Evolutionary conservation across 2,888 invertebrate genomes (phyloP).

Genomic region (Pollenia labialis): DNA sequence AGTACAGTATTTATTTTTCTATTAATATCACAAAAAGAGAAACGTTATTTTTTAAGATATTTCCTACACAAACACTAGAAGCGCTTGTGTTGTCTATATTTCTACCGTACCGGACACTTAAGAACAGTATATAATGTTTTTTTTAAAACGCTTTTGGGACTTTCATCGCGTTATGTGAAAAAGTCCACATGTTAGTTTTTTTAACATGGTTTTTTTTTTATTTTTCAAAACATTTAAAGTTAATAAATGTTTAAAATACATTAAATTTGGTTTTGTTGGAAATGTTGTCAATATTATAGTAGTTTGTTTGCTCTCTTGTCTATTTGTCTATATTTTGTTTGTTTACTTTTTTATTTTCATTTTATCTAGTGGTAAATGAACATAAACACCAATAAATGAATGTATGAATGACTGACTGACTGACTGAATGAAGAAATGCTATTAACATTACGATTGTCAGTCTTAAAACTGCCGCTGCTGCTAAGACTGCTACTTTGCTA

Average conservation of each 20-base stretch:
- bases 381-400: conserved; percentile 9
- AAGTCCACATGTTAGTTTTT: background rate
- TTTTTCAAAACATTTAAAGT: conserved; percentile 2
- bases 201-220: background rate
- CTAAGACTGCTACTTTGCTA: background rate
- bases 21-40: too few relatives aligned
- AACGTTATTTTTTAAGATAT: too few relatives aligned
- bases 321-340: conserved; percentile 31
- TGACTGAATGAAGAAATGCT: conserved; percentile 20
- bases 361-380: background rate
- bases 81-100: too few relatives aligned
- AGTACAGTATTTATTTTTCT: too few relatives aligned
- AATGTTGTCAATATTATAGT: conserved; percentile 21
- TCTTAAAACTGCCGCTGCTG: conserved; percentile 1
- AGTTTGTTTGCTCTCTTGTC: conserved; percentile 20
- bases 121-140: too few relatives aligned
- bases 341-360: conserved; percentile 18
- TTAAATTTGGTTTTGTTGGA: conserved; percentile 29
- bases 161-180: background rate
- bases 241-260: conserved; percentile 46
- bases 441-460: conserved; percentile 20
- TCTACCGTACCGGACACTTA: too few relatives aligned
- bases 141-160: background rate
- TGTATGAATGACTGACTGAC: background rate
- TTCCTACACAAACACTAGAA: too few relatives aligned